Conservation (phyloP, 2,113 vertebrate genomes). For the Litocranius walleri region DNA sequence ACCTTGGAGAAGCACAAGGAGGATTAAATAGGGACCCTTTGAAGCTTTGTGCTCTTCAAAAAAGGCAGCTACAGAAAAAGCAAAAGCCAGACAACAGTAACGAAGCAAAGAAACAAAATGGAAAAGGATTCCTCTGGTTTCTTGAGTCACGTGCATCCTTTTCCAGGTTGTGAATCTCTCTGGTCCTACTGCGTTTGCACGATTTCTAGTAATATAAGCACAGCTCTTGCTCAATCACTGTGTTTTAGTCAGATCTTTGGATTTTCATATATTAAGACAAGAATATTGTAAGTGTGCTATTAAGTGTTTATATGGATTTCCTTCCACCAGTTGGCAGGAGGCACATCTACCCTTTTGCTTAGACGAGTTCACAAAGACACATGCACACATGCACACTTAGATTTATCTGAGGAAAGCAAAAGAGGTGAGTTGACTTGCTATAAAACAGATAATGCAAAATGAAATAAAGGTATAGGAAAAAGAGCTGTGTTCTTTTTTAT, state of each 20-base stretch:
- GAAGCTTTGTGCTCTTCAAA: background rate
- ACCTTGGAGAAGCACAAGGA: background rate
- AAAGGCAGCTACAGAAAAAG: background rate
- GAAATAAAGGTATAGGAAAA: conserved; percentile 2
- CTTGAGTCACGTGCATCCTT: background rate
- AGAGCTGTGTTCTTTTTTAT: background rate
- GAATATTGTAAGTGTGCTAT: conserved; percentile 36
- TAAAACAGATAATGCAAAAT: conserved; percentile 10
- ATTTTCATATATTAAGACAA: conserved; percentile 6
- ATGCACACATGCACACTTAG: background rate
- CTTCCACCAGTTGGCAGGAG: background rate
- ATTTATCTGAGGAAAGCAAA: conserved; percentile 47
- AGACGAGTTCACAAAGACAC: conserved; percentile 55
- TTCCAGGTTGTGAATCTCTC: conserved; percentile 5
- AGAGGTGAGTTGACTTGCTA: background rate
- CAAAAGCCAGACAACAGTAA: background rate
- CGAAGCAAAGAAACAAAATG: background rate
- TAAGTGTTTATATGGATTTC: conserved; percentile 42
- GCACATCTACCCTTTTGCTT: conserved; percentile 3
- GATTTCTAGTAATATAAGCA: background rate
- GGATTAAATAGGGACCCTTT: background rate
- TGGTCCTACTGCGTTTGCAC: background rate
- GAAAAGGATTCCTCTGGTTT: background rate
- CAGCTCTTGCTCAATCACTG: background rate
- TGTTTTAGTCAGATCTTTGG: background rate